Percentiles rank a stretch among this genome's conserved stretches.
Conservation (phyloP, 2,888 invertebrate genomes). For the Cheilosia urbana region DNA sequence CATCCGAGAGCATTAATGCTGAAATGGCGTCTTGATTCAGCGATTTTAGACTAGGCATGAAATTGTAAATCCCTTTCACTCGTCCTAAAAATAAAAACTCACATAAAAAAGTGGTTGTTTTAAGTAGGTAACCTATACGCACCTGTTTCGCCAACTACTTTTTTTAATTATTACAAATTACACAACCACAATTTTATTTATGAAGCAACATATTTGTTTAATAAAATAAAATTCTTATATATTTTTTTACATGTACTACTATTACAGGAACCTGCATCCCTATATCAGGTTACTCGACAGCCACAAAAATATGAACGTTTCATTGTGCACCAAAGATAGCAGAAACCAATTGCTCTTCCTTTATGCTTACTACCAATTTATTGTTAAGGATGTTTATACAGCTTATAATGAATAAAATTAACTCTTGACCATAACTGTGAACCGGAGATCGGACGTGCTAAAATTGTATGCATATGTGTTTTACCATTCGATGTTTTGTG, state of each 20-base stretch:
- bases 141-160: too few species aligned
- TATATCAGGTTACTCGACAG: not conserved
- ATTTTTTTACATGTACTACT: not conserved
- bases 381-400: conserved; percentile 43
- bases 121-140: too few species aligned
- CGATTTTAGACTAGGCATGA: too few species aligned
- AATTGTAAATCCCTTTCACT: too few species aligned
- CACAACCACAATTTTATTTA: too few species aligned
- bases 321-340: conserved; percentile 6
- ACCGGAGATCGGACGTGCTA: conserved; percentile 20
- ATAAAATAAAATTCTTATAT: not conserved
- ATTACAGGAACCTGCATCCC: not conserved
- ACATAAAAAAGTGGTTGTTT: too few species aligned
- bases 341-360: not conserved
- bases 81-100: too few species aligned
- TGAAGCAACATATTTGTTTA: too few species aligned
- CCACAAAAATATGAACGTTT: not conserved
- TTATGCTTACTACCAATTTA: conserved; percentile 9
- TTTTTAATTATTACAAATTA: too few species aligned
- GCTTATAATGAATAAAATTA: conserved; percentile 48
- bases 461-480: conserved; percentile 39
- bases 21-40: too few species aligned
- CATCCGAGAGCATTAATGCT: too few species aligned
- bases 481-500: conserved; percentile 37
- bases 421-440: conserved; percentile 49